Base-by-base conservation (phyloP, 2,888 invertebrate species). In the Elmis aenea region DNA sequence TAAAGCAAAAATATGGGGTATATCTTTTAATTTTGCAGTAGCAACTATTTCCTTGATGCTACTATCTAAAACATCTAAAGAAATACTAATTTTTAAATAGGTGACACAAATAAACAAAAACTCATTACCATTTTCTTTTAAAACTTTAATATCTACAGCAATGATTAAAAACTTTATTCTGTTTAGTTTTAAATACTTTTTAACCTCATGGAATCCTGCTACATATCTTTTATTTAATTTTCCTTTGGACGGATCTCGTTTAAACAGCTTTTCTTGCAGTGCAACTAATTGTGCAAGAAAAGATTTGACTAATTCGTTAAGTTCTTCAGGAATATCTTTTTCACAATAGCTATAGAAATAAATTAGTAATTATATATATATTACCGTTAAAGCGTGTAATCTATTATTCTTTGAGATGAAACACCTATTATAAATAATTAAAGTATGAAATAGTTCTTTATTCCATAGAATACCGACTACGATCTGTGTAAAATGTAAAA, bases 71-170 rank as follows among this genome's bases (percentile, higher is more conserved):
- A 77, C 76, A 47, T 73, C 79, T 78, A 52, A n/a, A n/a, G n/a
- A n/a, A 57, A 48, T 37, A 14, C 24, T 25, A 27, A 14, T n/a
- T 12, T n/a, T 21, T 23, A 29, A 31, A 18, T 21, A 21, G 27
- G 10, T 31, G 9, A 5, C 9, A 33, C 4, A 6, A 12, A 33
- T 22, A 15, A 31, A 5, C 14, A 24, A 6, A 12, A 16, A 11
- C 26, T 11, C 29, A 27, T 33, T 38, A 49, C 54, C 54, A 32
- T 54, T 42, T 29, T 33, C 20, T 33, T 39, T 33, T 9, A 33
- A 22, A 13, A 66, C 66, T 48, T 81, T 80, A 50, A 81, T 67
- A 57, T 83, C 78, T 2, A 80, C 75, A 5, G 82, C 80, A 27
- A 83, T 67, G 4, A 83, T 65, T 4, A 82, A 61, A 39, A 77